These are phyloP conservation scores for Matsumyia berberina DNA, from an alignment of 2,888 invertebrate species.

Conservation along the genomic window DNA sequence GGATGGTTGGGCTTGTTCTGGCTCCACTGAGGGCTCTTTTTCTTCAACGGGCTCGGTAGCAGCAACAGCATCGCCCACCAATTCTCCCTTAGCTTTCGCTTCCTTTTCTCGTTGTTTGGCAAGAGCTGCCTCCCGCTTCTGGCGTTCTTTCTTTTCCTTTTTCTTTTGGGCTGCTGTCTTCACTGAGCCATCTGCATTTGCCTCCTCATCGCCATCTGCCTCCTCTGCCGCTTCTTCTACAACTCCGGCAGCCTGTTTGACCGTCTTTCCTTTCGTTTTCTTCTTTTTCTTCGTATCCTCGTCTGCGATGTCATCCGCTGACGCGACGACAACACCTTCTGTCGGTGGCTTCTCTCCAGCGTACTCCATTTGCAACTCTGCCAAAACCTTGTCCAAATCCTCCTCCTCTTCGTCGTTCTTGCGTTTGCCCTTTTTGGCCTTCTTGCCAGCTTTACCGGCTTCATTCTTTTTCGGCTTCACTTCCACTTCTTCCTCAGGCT, in stretches of 20 bases:
- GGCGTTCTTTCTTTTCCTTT: constrained; percentile 94
- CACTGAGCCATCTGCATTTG: constrained; percentile 86
- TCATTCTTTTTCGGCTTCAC: constrained; percentile 84
- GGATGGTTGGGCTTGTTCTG: neutral
- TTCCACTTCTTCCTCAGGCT: constrained; percentile 85
- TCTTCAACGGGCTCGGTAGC: constrained; percentile 80
- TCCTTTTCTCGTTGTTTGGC: constrained; percentile 81
- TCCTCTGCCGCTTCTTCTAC: constrained; percentile 81
- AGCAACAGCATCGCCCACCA: constrained; percentile 68
- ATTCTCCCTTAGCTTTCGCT: constrained; percentile 78
- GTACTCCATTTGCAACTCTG: constrained; percentile 91
- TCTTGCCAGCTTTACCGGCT: constrained; percentile 86
- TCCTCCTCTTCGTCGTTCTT: constrained; percentile 90
- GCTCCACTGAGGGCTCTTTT: constrained; percentile 12
- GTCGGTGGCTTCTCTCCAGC: constrained; percentile 88
- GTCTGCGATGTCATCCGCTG: constrained; percentile 82
- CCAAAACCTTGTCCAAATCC: constrained; percentile 92
- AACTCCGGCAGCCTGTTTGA: constrained; percentile 76
- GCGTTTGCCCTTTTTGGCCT: constrained; percentile 89
- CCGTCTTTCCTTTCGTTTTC: constrained; percentile 76
- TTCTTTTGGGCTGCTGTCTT: constrained; percentile 95
- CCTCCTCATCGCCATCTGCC: constrained; percentile 82
- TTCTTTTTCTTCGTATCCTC: constrained; percentile 81
- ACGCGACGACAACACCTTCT: constrained; percentile 82
- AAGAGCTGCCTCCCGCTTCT: constrained; percentile 88